Conservation (phyloP, 1,140 invertebrate species). For the Aphelinus atriplicis region DNA sequence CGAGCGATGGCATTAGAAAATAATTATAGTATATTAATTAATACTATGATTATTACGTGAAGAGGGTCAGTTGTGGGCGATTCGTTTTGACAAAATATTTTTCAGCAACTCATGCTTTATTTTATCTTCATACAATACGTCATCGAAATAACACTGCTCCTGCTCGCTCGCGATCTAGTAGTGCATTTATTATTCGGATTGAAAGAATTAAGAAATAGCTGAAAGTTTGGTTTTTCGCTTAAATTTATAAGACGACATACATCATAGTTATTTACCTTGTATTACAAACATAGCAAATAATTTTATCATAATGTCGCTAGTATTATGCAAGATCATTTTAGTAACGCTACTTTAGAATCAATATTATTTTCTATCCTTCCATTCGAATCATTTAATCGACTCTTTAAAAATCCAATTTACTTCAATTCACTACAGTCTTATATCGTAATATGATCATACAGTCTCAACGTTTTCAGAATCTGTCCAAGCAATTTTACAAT, state of each 20-base stretch:
- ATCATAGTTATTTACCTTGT: slow-evolving; percentile 29
- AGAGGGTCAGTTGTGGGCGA: slow-evolving; percentile 49
- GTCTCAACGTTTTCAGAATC: slow-evolving; percentile 18
- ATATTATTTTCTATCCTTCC: neutral
- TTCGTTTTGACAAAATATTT: slow-evolving; percentile 48
- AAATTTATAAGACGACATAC: slow-evolving; percentile 15
- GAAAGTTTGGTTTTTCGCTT: too few species aligned
- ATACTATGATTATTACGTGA: slow-evolving; percentile 46
- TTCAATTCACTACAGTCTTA: slow-evolving; percentile 12
- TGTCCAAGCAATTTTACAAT: slow-evolving; percentile 24
- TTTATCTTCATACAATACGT: slow-evolving; percentile 57
- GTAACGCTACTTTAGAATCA: slow-evolving; percentile 5
- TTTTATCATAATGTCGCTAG: slow-evolving; percentile 8
- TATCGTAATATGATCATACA: slow-evolving; percentile 13
- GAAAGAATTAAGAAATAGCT: too few species aligned
- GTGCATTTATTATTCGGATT: neutral
- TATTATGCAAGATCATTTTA: slow-evolving; percentile 1
- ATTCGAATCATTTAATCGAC: slow-evolving; percentile 6
- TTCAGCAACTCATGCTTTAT: slow-evolving; percentile 58
- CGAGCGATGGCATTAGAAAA: slow-evolving; percentile 9
- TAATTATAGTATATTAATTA: slow-evolving; percentile 29
- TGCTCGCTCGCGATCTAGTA: slow-evolving; percentile 18
- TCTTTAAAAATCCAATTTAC: slow-evolving; percentile 6
- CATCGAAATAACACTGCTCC: slow-evolving; percentile 41
- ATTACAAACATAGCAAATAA: slow-evolving; percentile 28